Evolutionary conservation across 2,888 invertebrate species (phyloP).

Genomic region (Philaethria dido): DNA sequence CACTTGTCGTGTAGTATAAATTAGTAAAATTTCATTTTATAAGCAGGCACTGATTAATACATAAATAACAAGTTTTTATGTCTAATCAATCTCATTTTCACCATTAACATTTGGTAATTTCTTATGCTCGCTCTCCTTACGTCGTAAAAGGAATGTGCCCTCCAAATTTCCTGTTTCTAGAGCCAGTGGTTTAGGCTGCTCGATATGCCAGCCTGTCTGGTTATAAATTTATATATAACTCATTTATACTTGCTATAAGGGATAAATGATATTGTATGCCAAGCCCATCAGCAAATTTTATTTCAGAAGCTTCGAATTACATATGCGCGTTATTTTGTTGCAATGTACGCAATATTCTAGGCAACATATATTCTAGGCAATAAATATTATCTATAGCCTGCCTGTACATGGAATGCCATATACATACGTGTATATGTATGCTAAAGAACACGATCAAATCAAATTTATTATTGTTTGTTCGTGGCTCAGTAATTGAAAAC

Average conservation of each 20-base stretch:
- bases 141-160: constrained; percentile 32
- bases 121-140: constrained; percentile 18
- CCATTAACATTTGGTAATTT: constrained; percentile 17
- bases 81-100: not conserved
- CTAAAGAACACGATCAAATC: constrained; percentile 34
- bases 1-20: not conserved
- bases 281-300: constrained; percentile 21
- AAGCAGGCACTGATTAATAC: not conserved
- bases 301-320: constrained; percentile 28
- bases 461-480: constrained; percentile 29
- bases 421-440: not conserved
- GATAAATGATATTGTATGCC: not conserved
- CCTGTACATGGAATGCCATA: not conserved
- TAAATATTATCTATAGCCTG: constrained; percentile 1
- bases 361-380: constrained; percentile 12
- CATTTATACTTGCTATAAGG: constrained; percentile 2
- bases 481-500: constrained; percentile 38
- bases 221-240: constrained; percentile 16
- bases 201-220: constrained; percentile 18
- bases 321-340: constrained; percentile 17
- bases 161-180: constrained; percentile 35
- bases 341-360: constrained; percentile 15
- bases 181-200: constrained; percentile 27
- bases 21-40: not conserved
- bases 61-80: not conserved